Percentiles rank a stretch among this genome's conserved stretches.
These are phyloP conservation scores for Rutpela maculata DNA, from an alignment of 2,888 invertebrate species.

Conservation along the genomic window DNA sequence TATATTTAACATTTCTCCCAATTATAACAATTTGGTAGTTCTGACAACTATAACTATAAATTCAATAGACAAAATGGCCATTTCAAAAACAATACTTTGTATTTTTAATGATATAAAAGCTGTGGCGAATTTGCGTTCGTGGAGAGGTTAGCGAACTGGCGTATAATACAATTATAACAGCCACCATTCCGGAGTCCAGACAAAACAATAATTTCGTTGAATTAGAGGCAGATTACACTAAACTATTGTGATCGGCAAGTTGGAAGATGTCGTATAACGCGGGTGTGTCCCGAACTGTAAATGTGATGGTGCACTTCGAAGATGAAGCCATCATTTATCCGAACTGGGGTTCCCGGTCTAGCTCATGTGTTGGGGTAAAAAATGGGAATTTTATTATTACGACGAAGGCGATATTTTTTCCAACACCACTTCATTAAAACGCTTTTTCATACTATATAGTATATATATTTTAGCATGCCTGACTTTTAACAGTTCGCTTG, in stretches of 20 bases:
- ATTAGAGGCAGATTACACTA: slow-evolving; percentile 50
- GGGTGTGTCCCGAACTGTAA: slow-evolving; percentile 52
- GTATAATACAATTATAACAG: slow-evolving; percentile 7
- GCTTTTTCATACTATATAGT: not conserved
- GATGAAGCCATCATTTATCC: slow-evolving; percentile 47
- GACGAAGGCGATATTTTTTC: slow-evolving; percentile 17
- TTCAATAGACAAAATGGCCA: too few species aligned
- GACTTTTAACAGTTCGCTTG: not conserved
- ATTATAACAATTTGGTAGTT: too few species aligned
- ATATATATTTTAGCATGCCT: not conserved
- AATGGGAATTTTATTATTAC: slow-evolving; percentile 28
- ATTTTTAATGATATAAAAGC: too few species aligned
- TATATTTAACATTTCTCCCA: too few species aligned
- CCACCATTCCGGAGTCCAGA: slow-evolving; percentile 1
- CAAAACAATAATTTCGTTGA: slow-evolving; percentile 49
- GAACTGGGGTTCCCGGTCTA: slow-evolving; percentile 24
- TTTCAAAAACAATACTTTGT: too few species aligned
- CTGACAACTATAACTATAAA: too few species aligned
- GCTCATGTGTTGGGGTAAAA: slow-evolving; percentile 24
- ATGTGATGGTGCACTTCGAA: slow-evolving; percentile 55
- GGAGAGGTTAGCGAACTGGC: not conserved
- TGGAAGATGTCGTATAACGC: slow-evolving; percentile 5
- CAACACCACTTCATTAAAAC: slow-evolving; percentile 21
- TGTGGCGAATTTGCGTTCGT: too few species aligned
- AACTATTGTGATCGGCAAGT: slow-evolving; percentile 48